Evolutionary conservation across 2,797 vertebrate genomes (phyloP), one percentile per base, ranked within the genome.

Genomic region (Basileuterus tristriatus): DNA sequence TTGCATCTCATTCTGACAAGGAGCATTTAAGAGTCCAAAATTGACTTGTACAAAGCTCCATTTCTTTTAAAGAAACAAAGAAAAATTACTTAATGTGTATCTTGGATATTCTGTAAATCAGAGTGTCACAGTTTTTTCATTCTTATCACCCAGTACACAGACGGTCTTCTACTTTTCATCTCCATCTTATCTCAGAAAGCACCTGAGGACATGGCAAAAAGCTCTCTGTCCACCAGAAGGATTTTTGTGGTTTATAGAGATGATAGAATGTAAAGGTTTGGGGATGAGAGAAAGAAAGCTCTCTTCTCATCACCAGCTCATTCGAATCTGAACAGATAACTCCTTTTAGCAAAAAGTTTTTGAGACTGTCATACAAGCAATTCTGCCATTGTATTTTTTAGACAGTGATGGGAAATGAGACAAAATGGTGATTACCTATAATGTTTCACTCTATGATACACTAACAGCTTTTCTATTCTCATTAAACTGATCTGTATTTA

Each of bases 161-260:
- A 59, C 62, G 26, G 30, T 87, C 13, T 93, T 67, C 80, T 82
- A 55, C 46, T 75, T 93, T 90, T 39, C 53, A 65, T 59, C 74
- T 94, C 64, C 50, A 34, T 43, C 60, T 96, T 96, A 94, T 88
- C 89, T 79, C 65, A 44, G 80, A 96, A 96, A 93, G 15, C 65
- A 94, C 74, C 74, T 83, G 63, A 83, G 79, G 78, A 76, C 10
- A 22, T 43, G 27, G 11, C 82, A 69, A 92, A 86, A 21, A 29
- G 3, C 23, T 69, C 12, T 58, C 39, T 79, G 44, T 67, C 47
- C 53, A 79, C 24, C n/a, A 69, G n/a, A 87, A 83, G 24, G 62
- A 41, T 74, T 85, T 89, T 71, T 11, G 4, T 43, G 64, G 24
- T 75, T 83, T 91, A 43, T 86, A 70, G n/a, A 87, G 11, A 47